phyloP scores from a whole-genome alignment of 2,797 vertebrate species.

The Crenuchus spilurus region DNA sequence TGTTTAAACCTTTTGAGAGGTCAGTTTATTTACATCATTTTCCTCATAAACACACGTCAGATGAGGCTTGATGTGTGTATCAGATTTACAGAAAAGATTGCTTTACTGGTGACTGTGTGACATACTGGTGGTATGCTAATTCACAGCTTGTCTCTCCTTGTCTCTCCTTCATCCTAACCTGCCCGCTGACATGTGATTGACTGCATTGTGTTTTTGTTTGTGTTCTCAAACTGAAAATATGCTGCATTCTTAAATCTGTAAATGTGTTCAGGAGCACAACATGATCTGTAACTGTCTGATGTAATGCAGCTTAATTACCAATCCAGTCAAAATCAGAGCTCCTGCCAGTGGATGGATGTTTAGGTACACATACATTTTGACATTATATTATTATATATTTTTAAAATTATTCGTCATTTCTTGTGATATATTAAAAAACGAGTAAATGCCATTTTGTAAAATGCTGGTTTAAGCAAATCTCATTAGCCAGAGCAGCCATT shows the following conservation, averaged over 20 bases:
- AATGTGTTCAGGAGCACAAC: constrained; percentile 43
- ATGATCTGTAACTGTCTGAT: not conserved
- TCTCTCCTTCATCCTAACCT: not conserved
- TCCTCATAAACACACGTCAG: too few relatives aligned
- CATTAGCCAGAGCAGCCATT: not conserved
- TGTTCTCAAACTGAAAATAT: constrained; percentile 8
- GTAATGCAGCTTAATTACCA: constrained; percentile 49
- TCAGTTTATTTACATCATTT: not conserved
- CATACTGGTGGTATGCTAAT: not conserved
- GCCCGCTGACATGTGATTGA: constrained; percentile 6
- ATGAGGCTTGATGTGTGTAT: not conserved
- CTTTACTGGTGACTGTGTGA: not conserved
- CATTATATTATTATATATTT: constrained; percentile 24
- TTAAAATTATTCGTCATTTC: too few relatives aligned
- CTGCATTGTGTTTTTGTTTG: not conserved
- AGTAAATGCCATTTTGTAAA: constrained; percentile 15
- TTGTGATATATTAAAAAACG: not conserved
- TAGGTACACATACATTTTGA: constrained; percentile 44
- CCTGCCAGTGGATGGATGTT: constrained; percentile 39
- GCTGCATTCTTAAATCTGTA: constrained; percentile 50
- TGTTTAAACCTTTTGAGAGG: not conserved
- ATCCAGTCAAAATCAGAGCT: constrained; percentile 53
- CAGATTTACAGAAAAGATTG: not conserved
- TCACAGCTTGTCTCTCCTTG: not conserved
- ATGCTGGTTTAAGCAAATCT: constrained; percentile 36